Evolutionary conservation across 1,140 invertebrate species (phyloP).

Genomic region (Cylas formicarius): DNA sequence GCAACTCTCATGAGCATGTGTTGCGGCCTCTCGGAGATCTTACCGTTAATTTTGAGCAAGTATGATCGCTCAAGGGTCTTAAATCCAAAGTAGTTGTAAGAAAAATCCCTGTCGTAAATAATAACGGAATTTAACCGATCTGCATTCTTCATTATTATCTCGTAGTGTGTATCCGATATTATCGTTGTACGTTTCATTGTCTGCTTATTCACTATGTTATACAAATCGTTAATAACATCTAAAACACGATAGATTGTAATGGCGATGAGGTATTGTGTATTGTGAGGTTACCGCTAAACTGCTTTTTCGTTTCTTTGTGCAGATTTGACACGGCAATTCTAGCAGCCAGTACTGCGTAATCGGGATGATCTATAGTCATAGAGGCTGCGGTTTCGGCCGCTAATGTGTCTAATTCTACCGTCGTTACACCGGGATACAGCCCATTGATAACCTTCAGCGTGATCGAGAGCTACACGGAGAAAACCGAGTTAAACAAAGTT

Average conservation of each 20-base stretch:
- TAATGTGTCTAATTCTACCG: conserved; percentile 93
- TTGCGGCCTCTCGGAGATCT: conserved; percentile 94
- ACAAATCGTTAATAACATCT: conserved; percentile 89
- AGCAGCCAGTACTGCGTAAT: conserved; percentile 93
- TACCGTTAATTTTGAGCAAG: conserved; percentile 86
- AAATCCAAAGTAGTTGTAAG: conserved; percentile 98
- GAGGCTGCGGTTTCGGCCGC: conserved; percentile 94
- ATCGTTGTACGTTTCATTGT: conserved; percentile 68
- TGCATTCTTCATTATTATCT: conserved; percentile 82
- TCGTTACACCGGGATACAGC: conserved; percentile 92
- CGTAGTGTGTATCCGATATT: conserved; percentile 77
- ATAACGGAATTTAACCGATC: conserved; percentile 91
- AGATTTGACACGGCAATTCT: conserved; percentile 95
- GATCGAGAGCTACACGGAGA: conserved; percentile 44
- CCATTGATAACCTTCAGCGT: conserved; percentile 88
- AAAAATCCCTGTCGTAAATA: conserved; percentile 95
- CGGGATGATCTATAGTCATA: conserved; percentile 93
- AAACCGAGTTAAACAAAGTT: conserved; percentile 8
- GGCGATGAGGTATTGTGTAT: conserved; percentile 5
- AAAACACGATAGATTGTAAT: conserved; percentile 7
- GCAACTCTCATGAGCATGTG: conserved; percentile 98
- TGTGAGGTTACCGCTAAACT: conserved; percentile 66
- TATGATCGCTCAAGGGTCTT: conserved; percentile 97
- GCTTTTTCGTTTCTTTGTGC: conserved; percentile 93
- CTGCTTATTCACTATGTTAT: conserved; percentile 66